Evolutionary conservation across 2,797 vertebrate genomes (phyloP).

Genomic region (Hephaestus fuliginosus): DNA sequence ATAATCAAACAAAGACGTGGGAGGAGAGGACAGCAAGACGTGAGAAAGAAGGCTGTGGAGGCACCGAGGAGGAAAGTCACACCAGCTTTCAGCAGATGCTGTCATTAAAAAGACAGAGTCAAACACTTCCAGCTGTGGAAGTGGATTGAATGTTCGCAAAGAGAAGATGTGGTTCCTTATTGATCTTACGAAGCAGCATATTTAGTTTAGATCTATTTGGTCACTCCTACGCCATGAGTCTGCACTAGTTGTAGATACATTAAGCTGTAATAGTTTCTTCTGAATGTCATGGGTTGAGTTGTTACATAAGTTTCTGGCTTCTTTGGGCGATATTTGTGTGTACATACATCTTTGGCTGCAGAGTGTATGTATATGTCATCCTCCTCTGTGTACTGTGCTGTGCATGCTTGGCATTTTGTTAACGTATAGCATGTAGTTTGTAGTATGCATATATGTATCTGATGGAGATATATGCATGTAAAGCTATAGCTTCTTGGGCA

Average conservation of each 20-base stretch:
- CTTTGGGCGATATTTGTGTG: not conserved
- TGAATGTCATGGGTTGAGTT: not conserved
- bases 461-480: not conserved
- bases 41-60: slow-evolving; percentile 18
- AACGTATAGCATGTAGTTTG: not conserved
- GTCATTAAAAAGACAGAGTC: slow-evolving; percentile 43
- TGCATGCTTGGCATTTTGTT: slow-evolving; percentile 8
- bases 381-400: not conserved
- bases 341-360: not conserved
- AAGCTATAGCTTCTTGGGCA: not conserved
- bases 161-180: slow-evolving; percentile 25
- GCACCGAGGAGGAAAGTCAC: slow-evolving; percentile 26
- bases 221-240: not conserved
- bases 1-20: slow-evolving; percentile 15
- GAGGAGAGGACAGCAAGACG: slow-evolving; percentile 20
- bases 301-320: slow-evolving; percentile 4
- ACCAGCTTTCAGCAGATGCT: slow-evolving; percentile 17
- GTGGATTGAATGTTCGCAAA: slow-evolving; percentile 33
- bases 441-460: not conserved
- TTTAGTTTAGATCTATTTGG: slow-evolving; percentile 5
- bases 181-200: slow-evolving; percentile 39
- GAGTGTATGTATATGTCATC: not conserved
- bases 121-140: slow-evolving; percentile 42
- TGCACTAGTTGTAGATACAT: slow-evolving; percentile 1
- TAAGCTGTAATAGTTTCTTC: slow-evolving; percentile 2